These are phyloP conservation scores for Bombyx mandarina DNA, from an alignment of 1,140 invertebrate species.

Conservation along the genomic window DNA sequence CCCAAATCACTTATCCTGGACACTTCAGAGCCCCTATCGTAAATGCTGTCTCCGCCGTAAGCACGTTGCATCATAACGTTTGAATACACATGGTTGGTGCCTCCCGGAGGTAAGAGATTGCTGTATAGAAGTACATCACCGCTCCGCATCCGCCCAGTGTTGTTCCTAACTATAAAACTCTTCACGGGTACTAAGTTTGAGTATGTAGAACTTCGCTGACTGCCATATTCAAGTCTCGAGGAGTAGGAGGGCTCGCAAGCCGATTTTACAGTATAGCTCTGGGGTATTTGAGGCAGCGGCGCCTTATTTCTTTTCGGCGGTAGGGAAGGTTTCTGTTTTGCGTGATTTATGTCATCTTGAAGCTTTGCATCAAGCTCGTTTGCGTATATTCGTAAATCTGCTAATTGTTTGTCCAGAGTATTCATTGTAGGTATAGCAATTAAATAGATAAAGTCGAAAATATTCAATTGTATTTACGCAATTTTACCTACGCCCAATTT, in stretches of 20 bases:
- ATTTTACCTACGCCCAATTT: constrained; percentile 6
- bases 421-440: constrained; percentile 52
- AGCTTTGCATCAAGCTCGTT: constrained; percentile 68
- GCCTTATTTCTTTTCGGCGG: constrained; percentile 63
- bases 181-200: constrained; percentile 67
- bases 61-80: constrained; percentile 58
- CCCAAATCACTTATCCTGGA: constrained; percentile 57
- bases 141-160: constrained; percentile 48
- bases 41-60: constrained; percentile 44
- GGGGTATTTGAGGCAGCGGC: constrained; percentile 69
- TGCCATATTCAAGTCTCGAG: constrained; percentile 55
- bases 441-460: background rate
- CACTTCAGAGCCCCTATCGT: constrained; percentile 60
- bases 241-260: constrained; percentile 66
- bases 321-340: constrained; percentile 58
- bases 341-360: constrained; percentile 63
- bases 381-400: constrained; percentile 71
- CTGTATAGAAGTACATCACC: constrained; percentile 71
- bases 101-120: constrained; percentile 66
- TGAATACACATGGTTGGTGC: constrained; percentile 67
- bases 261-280: constrained; percentile 63
- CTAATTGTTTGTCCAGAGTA: constrained; percentile 72
- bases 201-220: constrained; percentile 56
- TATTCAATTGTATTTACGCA: constrained; percentile 4
- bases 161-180: constrained; percentile 66